Conservation (phyloP, 2,797 vertebrate genomes). For the Esox masquinongy region DNA sequence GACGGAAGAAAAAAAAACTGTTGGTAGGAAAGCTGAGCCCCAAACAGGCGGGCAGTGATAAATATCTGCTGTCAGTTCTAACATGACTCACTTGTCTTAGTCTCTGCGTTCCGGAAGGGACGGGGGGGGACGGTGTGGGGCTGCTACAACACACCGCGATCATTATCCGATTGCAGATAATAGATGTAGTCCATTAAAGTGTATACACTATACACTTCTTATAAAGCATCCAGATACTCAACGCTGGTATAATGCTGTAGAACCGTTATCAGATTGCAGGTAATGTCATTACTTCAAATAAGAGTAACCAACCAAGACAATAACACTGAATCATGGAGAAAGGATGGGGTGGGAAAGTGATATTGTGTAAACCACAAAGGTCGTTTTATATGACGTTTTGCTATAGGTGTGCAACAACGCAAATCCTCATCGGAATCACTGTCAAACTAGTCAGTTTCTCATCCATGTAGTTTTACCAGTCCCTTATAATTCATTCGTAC, state of each 20-base stretch:
- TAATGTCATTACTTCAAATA: neutral
- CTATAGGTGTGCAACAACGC: neutral
- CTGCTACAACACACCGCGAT: slow-evolving; percentile 52
- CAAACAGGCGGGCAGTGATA: slow-evolving; percentile 73
- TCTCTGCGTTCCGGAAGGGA: slow-evolving; percentile 58
- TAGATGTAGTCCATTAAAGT: slow-evolving; percentile 59
- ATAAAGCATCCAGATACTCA: neutral
- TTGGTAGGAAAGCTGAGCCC: slow-evolving; percentile 52
- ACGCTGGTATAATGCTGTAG: slow-evolving; percentile 48
- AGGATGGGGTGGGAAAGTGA: neutral
- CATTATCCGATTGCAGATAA: slow-evolving; percentile 70
- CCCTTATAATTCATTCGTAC: neutral
- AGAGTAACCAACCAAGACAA: neutral
- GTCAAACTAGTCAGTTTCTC: neutral
- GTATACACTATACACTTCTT: neutral
- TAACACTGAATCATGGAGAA: neutral
- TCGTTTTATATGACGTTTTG: neutral
- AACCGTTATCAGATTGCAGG: slow-evolving; percentile 67
- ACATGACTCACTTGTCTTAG: slow-evolving; percentile 72
- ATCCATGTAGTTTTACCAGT: neutral
- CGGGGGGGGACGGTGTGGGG: slow-evolving; percentile 44
- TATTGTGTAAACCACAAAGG: neutral
- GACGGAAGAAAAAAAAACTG: slow-evolving; percentile 55
- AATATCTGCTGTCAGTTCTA: slow-evolving; percentile 75
- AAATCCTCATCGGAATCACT: neutral